These are phyloP conservation scores for Ametastegia equiseti DNA, from an alignment of 2,888 invertebrate genomes.

Conservation along the genomic window DNA sequence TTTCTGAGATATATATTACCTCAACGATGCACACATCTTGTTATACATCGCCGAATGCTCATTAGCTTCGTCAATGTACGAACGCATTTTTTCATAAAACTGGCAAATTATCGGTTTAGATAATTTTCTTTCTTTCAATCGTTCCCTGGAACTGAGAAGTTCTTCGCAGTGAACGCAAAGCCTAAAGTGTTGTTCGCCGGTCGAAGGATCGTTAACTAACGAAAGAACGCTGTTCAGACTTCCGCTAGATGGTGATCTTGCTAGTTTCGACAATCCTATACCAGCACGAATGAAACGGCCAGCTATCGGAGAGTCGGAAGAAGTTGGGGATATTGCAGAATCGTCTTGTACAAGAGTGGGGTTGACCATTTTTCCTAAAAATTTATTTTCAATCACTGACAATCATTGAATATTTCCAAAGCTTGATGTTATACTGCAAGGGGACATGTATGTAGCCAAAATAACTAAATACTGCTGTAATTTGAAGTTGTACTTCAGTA, in stretches of 20 bases:
- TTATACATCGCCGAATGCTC: slow-evolving; percentile 77
- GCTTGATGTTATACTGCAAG: too few species aligned
- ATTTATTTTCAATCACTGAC: not conserved
- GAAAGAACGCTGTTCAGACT: slow-evolving; percentile 76
- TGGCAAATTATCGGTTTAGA: slow-evolving; percentile 88
- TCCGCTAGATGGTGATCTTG: slow-evolving; percentile 76
- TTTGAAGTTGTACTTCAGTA: too few species aligned
- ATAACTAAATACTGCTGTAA: not conserved
- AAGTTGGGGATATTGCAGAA: slow-evolving; percentile 66
- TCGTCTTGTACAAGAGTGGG: slow-evolving; percentile 75
- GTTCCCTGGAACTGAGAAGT: slow-evolving; percentile 87
- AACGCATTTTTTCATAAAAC: slow-evolving; percentile 89
- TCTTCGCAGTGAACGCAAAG: slow-evolving; percentile 88
- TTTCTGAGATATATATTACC: slow-evolving; percentile 71
- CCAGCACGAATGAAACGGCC: slow-evolving; percentile 68
- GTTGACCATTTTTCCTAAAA: slow-evolving; percentile 79
- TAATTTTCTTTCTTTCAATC: slow-evolving; percentile 88
- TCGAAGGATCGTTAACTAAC: slow-evolving; percentile 68
- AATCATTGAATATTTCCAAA: not conserved
- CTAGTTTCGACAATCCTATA: slow-evolving; percentile 70
- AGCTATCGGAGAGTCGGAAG: slow-evolving; percentile 64
- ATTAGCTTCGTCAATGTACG: slow-evolving; percentile 85
- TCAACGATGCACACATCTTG: slow-evolving; percentile 80
- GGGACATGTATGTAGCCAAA: not conserved
- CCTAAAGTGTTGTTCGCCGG: slow-evolving; percentile 81